Conservation (phyloP, 2,113 vertebrate species). For the Acanthisitta chloris region DNA sequence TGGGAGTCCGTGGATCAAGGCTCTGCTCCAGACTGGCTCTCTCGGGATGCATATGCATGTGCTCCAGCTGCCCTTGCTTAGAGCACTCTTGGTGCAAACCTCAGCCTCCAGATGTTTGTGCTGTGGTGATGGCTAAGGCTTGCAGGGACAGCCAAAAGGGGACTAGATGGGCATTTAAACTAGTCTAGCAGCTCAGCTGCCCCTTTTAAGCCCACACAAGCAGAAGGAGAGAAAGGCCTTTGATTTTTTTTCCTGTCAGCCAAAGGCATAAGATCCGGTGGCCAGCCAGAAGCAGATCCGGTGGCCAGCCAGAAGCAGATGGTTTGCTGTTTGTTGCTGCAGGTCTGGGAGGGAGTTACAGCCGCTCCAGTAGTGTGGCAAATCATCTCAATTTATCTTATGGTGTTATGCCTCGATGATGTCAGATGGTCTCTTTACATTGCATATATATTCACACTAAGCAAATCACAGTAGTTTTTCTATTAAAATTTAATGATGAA, state of each 20-base stretch:
- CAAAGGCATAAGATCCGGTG: background rate
- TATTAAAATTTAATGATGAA: constrained; percentile 58
- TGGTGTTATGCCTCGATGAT: background rate
- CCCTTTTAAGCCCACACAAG: rapidly evolving
- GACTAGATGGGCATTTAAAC: background rate
- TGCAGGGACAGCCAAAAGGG: background rate
- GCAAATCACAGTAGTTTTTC: constrained; percentile 22
- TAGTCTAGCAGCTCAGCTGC: background rate
- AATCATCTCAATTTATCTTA: constrained; percentile 33
- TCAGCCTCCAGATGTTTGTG: background rate
- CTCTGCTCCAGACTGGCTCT: background rate
- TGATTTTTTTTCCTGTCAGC: background rate
- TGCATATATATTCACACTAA: background rate
- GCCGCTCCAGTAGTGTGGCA: constrained; percentile 30
- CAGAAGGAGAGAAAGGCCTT: background rate
- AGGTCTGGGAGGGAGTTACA: constrained; percentile 33
- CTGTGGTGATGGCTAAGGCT: background rate
- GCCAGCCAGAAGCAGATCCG: constrained; percentile 27
- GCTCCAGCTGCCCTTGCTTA: background rate
- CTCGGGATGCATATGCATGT: background rate
- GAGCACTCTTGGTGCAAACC: rapidly evolving
- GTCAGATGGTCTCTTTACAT: constrained; percentile 40
- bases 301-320: constrained; percentile 48
- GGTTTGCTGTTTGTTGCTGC: constrained; percentile 17
- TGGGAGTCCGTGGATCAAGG: rapidly evolving